These are phyloP conservation scores for Acipenser oxyrinchus DNA, from an alignment of 2,797 vertebrate species.

Conservation along the genomic window DNA sequence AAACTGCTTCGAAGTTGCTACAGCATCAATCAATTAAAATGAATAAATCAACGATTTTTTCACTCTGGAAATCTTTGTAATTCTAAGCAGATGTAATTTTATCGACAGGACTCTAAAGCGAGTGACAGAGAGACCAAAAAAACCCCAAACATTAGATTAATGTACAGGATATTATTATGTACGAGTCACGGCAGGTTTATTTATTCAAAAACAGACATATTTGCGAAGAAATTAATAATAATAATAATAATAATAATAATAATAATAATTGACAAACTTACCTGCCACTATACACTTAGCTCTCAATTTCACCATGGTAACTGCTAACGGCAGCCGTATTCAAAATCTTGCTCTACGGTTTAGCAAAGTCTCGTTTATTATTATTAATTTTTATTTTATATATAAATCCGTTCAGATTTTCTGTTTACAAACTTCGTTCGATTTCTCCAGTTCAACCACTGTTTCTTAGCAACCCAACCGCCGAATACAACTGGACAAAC, in stretches of 20 bases:
- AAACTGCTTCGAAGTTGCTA: too few species aligned
- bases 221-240: neutral
- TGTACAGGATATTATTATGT: neutral
- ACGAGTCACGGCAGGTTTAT: constrained; percentile 18
- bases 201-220: neutral
- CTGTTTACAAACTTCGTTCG: neutral
- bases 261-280: constrained; percentile 31
- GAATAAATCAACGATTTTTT: too few species aligned
- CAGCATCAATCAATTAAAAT: too few species aligned
- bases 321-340: too few species aligned
- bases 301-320: constrained; percentile 60
- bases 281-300: constrained; percentile 59
- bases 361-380: neutral
- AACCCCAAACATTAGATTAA: too few species aligned
- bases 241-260: too few species aligned
- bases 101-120: too few species aligned
- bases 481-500: constrained; percentile 30
- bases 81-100: too few species aligned
- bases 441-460: too few species aligned
- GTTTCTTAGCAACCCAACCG: constrained; percentile 4
- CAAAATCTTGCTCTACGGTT: neutral
- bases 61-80: too few species aligned
- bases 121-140: too few species aligned
- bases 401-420: neutral
- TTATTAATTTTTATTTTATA: neutral